Percentiles rank a stretch among this genome's conserved stretches.
Evolutionary conservation across 1,140 invertebrate genomes (phyloP).

Genomic region (Scaptomyza pallida): DNA sequence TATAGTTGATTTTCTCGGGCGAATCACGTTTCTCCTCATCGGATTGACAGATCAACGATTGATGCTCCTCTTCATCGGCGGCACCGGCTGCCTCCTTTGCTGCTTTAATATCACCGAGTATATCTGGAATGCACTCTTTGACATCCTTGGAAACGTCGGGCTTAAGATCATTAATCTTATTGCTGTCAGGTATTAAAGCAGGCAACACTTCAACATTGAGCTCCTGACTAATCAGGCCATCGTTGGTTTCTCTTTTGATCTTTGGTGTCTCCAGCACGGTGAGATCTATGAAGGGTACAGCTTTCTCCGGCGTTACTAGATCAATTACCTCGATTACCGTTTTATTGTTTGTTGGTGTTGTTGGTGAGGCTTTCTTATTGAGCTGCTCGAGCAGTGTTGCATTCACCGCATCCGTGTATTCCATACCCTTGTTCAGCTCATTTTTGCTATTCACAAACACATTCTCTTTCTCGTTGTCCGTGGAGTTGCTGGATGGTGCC

Average conservation of each 20-base stretch:
- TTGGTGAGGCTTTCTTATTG: constrained; percentile 61
- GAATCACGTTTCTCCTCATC: constrained; percentile 82
- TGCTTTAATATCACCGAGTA: constrained; percentile 68
- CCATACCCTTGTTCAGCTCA: constrained; percentile 82
- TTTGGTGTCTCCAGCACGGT: constrained; percentile 61
- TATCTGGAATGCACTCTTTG: constrained; percentile 76
- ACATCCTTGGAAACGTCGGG: constrained; percentile 80
- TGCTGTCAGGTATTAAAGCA: constrained; percentile 52
- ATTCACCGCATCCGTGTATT: constrained; percentile 80
- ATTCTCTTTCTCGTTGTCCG: constrained; percentile 83
- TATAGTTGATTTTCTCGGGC: constrained; percentile 85
- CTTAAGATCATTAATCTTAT: constrained; percentile 73
- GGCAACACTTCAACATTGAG: constrained; percentile 27
- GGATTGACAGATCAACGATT: constrained; percentile 57
- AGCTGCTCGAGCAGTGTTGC: constrained; percentile 74
- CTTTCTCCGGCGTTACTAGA: constrained; percentile 76
- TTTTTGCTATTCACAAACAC: constrained; percentile 81
- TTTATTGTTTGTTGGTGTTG: constrained; percentile 70
- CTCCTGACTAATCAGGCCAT: constrained; percentile 39
- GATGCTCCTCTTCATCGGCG: constrained; percentile 59
- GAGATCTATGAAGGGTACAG: constrained; percentile 73
- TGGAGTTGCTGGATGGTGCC: constrained; percentile 69
- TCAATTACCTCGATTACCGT: constrained; percentile 77
- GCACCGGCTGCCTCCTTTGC: constrained; percentile 41
- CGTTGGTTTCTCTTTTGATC: constrained; percentile 53